Evolutionary conservation across 23 tunicate genomes (phyloP), one percentile per base, ranked within the genome.

Genomic region (Aplidium turbinatum): DNA sequence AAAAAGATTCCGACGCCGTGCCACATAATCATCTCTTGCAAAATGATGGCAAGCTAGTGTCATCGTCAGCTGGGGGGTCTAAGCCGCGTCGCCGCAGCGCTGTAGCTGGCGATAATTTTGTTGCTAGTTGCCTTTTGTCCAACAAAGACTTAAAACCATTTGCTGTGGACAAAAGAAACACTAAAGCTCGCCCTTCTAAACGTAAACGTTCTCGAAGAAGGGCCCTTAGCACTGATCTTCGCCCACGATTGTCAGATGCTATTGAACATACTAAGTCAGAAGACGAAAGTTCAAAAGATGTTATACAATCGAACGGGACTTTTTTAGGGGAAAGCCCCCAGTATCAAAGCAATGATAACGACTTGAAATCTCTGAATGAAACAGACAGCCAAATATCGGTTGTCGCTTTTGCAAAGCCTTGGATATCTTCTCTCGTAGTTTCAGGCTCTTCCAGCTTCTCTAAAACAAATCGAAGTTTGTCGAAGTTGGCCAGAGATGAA

Each of bases 251-350:
- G n/a, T n/a, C n/a, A n/a, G n/a, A n/a, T n/a, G n/a, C n/a, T n/a
- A n/a, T n/a, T n/a, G n/a, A n/a, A n/a, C n/a, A n/a, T n/a, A n/a
- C n/a, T n/a, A 16, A 16, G 16, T 42, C 50, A 42, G 11, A 9
- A 9, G 50, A 16, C 11, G 50, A 11, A 42, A 9, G 50, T 42
- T 42, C 16, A 16, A 16, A 42, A 42, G 16, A 42, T 42, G 11
- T 68, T 18, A 78, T 38, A 38, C 64, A 73, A 26, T 23, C 57
- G 2, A 81, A 57, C 78, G 75, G 62, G 51, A 39, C 78, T 88
- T 88, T 88, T 88, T 88, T 88, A 88, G 96, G 85, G 68, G 26
- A 32, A 25, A 24, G 96, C 96, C 96, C 96, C 96, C 96, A 88
- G 87, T 28, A 28, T 68, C 96, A 73, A 75, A 88, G 73, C 82